These are phyloP conservation scores for Trichosurus vulpecula DNA, from an alignment of 2,797 vertebrate genomes.

Conservation along the genomic window DNA sequence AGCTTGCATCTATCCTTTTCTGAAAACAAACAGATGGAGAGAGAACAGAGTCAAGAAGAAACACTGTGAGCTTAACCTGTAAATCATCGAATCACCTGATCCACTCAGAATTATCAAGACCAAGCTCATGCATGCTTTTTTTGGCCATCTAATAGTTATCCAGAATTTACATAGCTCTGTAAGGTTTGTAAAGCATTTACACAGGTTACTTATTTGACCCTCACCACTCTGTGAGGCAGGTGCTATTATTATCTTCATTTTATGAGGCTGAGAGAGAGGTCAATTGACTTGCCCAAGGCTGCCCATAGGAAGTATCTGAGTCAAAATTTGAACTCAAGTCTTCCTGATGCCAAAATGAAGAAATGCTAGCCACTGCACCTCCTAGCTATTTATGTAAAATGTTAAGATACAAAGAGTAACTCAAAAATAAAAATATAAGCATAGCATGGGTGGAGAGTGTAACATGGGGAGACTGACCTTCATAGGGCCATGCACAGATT, in stretches of 20 bases:
- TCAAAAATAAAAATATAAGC: not conserved
- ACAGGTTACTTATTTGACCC: not conserved
- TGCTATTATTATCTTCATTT: not conserved
- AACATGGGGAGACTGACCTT: not conserved
- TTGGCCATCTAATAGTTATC: not conserved
- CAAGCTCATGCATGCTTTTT: not conserved
- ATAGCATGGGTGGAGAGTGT: not conserved
- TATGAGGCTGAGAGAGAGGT: not conserved
- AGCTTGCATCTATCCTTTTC: constrained; percentile 97
- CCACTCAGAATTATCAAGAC: not conserved
- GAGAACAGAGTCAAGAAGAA: not conserved
- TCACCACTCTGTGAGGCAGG: not conserved
- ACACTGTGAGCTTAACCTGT: not conserved
- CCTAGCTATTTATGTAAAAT: not conserved
- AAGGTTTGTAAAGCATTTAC: not conserved
- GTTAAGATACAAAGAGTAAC: not conserved
- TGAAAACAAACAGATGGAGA: constrained; percentile 78
- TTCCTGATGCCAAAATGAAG: not conserved
- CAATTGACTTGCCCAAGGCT: not conserved
- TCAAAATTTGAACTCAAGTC: not conserved
- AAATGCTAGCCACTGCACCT: not conserved
- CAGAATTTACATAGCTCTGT: not conserved
- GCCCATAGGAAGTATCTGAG: not conserved
- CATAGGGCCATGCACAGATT: not conserved
- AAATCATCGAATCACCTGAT: not conserved